These are phyloP conservation scores for Hanleya hanleyi DNA, from an alignment of 2,888 invertebrate genomes.

Conservation along the genomic window DNA sequence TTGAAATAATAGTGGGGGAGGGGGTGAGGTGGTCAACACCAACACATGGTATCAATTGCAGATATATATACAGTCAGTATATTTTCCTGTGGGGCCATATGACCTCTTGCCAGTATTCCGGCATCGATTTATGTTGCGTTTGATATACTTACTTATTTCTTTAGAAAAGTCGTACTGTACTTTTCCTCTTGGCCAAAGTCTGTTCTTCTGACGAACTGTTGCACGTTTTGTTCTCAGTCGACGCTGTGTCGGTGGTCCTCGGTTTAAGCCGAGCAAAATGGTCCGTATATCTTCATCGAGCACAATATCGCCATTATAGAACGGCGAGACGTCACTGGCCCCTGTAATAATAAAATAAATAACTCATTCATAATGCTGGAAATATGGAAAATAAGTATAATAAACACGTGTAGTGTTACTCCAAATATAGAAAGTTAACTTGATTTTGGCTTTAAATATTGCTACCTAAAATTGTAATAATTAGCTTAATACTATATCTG, in stretches of 20 bases:
- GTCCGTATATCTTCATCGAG: conserved; percentile 46
- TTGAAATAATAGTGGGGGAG: too few species aligned
- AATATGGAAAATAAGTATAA: neutral
- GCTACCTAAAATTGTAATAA: too few species aligned
- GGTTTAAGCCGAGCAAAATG: conserved; percentile 36
- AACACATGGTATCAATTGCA: too few species aligned
- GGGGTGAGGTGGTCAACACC: too few species aligned
- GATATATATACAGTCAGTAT: too few species aligned
- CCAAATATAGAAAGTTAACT: neutral
- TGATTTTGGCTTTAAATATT: too few species aligned
- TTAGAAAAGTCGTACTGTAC: conserved; percentile 48
- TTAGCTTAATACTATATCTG: too few species aligned
- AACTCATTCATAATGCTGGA: neutral
- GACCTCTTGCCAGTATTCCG: too few species aligned
- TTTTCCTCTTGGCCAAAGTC: conserved; percentile 53
- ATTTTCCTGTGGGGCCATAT: too few species aligned
- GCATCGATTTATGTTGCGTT: too few species aligned
- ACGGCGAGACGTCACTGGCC: conserved; percentile 42
- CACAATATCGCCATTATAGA: conserved; percentile 66
- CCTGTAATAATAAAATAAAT: conserved; percentile 31
- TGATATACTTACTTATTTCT: conserved; percentile 47
- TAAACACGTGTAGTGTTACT: neutral
- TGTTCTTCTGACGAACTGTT: conserved; percentile 40
- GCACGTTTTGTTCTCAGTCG: conserved; percentile 46
- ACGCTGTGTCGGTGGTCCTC: conserved; percentile 7